Percentiles rank a stretch among this genome's conserved stretches.
phyloP scores from a whole-genome alignment of 2,888 invertebrate species.

The Drosophila incognita region DNA sequence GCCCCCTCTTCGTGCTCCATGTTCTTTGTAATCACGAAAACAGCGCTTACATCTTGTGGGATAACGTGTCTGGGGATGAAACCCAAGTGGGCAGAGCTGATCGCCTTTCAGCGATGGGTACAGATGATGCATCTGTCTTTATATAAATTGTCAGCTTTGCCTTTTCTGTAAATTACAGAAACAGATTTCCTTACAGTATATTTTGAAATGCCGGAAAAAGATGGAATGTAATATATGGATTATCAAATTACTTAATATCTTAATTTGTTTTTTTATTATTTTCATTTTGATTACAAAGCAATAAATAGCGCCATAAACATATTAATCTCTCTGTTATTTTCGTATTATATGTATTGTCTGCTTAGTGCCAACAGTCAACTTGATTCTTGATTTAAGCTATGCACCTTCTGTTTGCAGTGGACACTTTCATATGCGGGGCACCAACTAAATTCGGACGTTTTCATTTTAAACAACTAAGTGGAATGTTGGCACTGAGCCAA shows the following conservation, averaged over 20 bases:
- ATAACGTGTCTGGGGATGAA: conserved; percentile 97
- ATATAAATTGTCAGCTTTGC: conserved; percentile 67
- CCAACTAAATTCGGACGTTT: conserved; percentile 56
- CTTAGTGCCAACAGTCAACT: neutral
- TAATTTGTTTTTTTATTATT: neutral
- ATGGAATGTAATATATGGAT: neutral
- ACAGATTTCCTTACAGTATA: neutral
- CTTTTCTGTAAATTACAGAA: conserved; percentile 47
- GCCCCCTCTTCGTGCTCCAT: conserved; percentile 90
- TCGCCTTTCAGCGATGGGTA: conserved; percentile 90
- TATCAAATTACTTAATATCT: neutral
- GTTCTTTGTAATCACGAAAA: conserved; percentile 96
- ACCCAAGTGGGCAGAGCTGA: conserved; percentile 95
- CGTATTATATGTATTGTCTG: neutral
- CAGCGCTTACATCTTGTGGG: conserved; percentile 97
- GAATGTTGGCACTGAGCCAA: conserved; percentile 75
- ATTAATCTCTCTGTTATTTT: neutral
- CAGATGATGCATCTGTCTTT: conserved; percentile 85
- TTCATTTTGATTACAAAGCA: neutral
- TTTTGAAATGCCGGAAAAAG: neutral
- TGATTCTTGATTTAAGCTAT: neutral
- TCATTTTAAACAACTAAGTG: conserved; percentile 50
- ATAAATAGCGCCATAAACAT: neutral
- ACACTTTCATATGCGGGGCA: conserved; percentile 48
- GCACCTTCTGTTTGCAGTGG: conserved; percentile 32